Evolutionary conservation across 2,797 vertebrate genomes (phyloP), one percentile per base, ranked within the genome.

Genomic region (Ficedula albicollis): DNA sequence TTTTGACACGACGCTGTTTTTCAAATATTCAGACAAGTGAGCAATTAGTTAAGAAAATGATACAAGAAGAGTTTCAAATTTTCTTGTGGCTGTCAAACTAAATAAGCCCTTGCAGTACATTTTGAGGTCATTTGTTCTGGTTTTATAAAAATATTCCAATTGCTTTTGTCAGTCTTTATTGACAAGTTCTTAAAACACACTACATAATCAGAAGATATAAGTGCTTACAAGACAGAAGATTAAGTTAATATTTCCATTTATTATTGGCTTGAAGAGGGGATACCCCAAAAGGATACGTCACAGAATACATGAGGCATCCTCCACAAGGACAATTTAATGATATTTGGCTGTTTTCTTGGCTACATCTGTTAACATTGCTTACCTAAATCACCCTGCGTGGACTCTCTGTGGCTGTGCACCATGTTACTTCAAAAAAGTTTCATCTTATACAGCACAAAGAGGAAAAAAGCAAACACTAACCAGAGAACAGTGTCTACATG

Each of bases 401-500:
- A n/a, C 25, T 64, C 13, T 59, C 10, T 62, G 23, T 63, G 49
- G 17, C 29, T 16, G 10, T 3, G 4, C 11, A 39, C 8, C 6
- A 5, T 9, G 43, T 14, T 36, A 29, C 15, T 25, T 52, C 48
- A 56, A 59, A 89, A 84, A 74, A 4, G 3, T 64, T 95, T 67
- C 29, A 36, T 14, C 4, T 84, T 56, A 36, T 5, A 15, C 5
- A 27, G 18, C 2, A 5, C 41, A 34, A 70, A 82, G 15, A 60
- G 13, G 23, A 70, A 72, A 82, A 2, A 2, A 74, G 10, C 12
- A 51, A 90, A 49, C 30, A 36, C 15, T 8, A 27, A 63, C 15
- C 44, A 68, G 34, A 70, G 55, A 87, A 67, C 0, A 0, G 34
- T 5, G 15, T 11, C 41, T 38, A 32, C 18, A 4, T 21, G 30